Evolutionary conservation across 2,888 invertebrate species (phyloP), one percentile per base, ranked within the genome.

Genomic region (Abrostola tripartita): DNA sequence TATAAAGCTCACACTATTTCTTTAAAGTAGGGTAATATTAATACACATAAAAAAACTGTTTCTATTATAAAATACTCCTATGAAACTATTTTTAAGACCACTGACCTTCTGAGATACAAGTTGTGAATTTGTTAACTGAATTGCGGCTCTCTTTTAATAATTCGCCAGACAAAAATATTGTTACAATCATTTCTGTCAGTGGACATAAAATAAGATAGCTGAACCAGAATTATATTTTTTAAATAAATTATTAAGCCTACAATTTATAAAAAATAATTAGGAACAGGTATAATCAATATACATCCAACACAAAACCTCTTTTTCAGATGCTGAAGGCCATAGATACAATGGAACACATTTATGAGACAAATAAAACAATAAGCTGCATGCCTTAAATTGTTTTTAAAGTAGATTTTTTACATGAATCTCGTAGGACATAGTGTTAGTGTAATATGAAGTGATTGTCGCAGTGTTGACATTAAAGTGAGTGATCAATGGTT

Each of bases 341-440:
- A 52, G 11, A 38, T 52, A 75, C 62, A 70, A 79, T 79, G 79
- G 73, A 79, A 76, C 66, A 68, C 63, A 61, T 53, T 51, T 58
- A 65, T 70, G 60, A 62, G 47, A 71, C 74, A 73, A 54, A 76
- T 58, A 66, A 69, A 76, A 79, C 69, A 76, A 74, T 78, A 78
- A 79, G 59, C 66, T 83, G 78, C 76, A 78, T 86, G 86, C 83
- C 85, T 85, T 87, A 87, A 85, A 81, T 81, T 82, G 79, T 81
- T 79, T 77, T 76, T 60, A 57, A 73, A 65, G 81, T 88, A 85
- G 84, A 79, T 86, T 78, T 79, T 79, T 81, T 88, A 79, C 83
- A 85, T 74, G 83, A 87, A 86, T 86, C 83, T 87, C 83, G 37
- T 84, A 85, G 84, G 68, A 82, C 74, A 70, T 84, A 88, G 87